phyloP scores from a whole-genome alignment of 2,888 invertebrate genomes.

The Epinotia bilunana region DNA sequence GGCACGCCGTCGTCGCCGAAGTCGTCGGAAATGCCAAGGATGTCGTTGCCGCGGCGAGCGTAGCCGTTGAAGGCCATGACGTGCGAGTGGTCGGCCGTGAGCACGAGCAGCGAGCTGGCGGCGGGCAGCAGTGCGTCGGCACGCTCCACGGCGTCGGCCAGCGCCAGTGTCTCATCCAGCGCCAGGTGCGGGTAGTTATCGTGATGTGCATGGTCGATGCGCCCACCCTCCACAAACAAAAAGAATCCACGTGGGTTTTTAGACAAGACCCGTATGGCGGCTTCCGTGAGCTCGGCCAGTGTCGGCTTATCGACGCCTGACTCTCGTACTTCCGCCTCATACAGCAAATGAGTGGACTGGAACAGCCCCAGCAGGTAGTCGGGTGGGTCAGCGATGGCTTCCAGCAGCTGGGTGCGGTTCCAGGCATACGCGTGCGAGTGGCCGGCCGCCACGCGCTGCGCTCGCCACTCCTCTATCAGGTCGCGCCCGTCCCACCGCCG shows the following conservation, averaged over 20 bases:
- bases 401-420: constrained; percentile 75
- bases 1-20: constrained; percentile 70
- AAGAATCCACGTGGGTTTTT: constrained; percentile 88
- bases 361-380: constrained; percentile 79
- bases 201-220: constrained; percentile 88
- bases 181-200: constrained; percentile 82
- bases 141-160: constrained; percentile 82
- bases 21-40: constrained; percentile 59
- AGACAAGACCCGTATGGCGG: constrained; percentile 87
- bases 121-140: constrained; percentile 74
- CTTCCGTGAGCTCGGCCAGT: constrained; percentile 74
- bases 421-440: constrained; percentile 72
- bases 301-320: constrained; percentile 82
- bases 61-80: constrained; percentile 88
- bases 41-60: constrained; percentile 75
- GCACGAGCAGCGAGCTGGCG: constrained; percentile 88
- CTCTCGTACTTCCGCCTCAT: constrained; percentile 64
- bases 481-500: constrained; percentile 82
- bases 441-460: constrained; percentile 57
- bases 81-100: constrained; percentile 91
- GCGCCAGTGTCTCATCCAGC: constrained; percentile 87
- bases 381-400: constrained; percentile 66
- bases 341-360: constrained; percentile 75
- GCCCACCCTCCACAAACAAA: constrained; percentile 88
- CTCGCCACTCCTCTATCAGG: constrained; percentile 85